Conservation (phyloP, 1,140 invertebrate species). For the Eupeodes corollae region DNA sequence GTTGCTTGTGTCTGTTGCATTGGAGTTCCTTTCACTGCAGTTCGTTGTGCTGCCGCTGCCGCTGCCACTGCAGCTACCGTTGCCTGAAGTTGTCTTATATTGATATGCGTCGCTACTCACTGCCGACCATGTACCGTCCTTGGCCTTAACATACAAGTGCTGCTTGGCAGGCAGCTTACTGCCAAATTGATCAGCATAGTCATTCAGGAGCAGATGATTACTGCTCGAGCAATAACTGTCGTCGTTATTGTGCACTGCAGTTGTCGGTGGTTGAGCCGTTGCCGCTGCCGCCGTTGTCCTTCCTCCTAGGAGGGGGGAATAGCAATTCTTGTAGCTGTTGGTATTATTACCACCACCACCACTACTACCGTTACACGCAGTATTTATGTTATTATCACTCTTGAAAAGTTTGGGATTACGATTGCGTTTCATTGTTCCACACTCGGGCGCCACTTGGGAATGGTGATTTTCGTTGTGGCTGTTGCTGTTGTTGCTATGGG, state of each 20-base stretch:
- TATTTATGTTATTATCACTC: slow-evolving; percentile 33
- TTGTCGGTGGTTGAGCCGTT: background rate
- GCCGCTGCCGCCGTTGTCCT: background rate
- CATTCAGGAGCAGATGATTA: slow-evolving; percentile 10
- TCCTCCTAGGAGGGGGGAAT: too few relatives aligned
- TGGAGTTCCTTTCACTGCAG: background rate
- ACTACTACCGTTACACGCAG: slow-evolving; percentile 15
- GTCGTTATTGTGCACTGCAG: background rate
- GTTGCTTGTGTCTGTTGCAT: slow-evolving; percentile 12
- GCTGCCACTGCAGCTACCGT: slow-evolving; percentile 21
- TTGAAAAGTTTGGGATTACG: slow-evolving; percentile 33
- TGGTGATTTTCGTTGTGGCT: slow-evolving; percentile 12
- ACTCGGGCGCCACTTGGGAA: slow-evolving; percentile 29
- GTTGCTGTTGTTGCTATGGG: slow-evolving; percentile 6
- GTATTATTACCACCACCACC: slow-evolving; percentile 2
- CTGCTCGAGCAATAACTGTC: background rate
- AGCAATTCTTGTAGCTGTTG: slow-evolving; percentile 2
- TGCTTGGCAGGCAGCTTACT: slow-evolving; percentile 32
- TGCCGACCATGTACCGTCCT: slow-evolving; percentile 34
- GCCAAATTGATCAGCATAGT: slow-evolving; percentile 30
- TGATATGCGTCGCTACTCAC: slow-evolving; percentile 35
- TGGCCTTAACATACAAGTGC: slow-evolving; percentile 34
- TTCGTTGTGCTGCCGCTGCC: slow-evolving; percentile 7
- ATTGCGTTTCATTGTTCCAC: slow-evolving; percentile 29
- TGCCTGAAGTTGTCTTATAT: slow-evolving; percentile 16